Evolutionary conservation across 2,888 invertebrate species (phyloP), one percentile per base, ranked within the genome.

Genomic region (Sinotaia quadrata): DNA sequence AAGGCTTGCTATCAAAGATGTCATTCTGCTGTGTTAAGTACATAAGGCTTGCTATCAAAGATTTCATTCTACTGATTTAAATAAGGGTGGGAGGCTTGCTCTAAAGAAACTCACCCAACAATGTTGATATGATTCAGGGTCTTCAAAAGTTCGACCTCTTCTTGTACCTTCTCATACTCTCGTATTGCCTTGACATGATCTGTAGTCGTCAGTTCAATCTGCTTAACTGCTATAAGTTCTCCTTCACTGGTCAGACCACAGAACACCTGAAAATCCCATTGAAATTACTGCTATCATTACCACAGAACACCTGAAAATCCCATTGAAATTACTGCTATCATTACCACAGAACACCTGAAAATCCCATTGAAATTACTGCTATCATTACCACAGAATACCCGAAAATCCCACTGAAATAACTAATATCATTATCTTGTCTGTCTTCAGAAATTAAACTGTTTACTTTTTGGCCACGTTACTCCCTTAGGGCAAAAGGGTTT

Each of bases 141-240:
- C 74, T 87, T 85, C 10, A 88, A 79, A 5, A 88, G 80, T 65
- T 88, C 87, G 44, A 88, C 87, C 73, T 88, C 88, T 61, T 88
- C 85, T 69, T 87, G 87, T 4, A 88, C 86, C 66, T 86, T 85
- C 69, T 85, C 86, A 69, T 88, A 88, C 67, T 88, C 88, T 37
- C 74, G 73, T 73, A 86, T 83, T 3, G 87, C 86, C 71, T 85
- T 85, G 24, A 76, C 76, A 54, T 80, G 78, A 74, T 87, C 85
- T 36, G 77, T 74, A 18, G 83, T 84, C 73, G 86, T 87, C 52
- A 88, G 79, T 67, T 86, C 86, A 24, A 88, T 87, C 81, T 88
- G 87, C 72, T 88, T 88, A 7, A 88, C 88, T 15, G 88, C 88
- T 21, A 88, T 88, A 63, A 88, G 77, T 66, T 85, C 85, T 4